Percentiles rank a stretch among this genome's conserved stretches.
These are phyloP conservation scores for Decapterus maruadsi DNA, from an alignment of 2,797 vertebrate species.

Conservation along the genomic window DNA sequence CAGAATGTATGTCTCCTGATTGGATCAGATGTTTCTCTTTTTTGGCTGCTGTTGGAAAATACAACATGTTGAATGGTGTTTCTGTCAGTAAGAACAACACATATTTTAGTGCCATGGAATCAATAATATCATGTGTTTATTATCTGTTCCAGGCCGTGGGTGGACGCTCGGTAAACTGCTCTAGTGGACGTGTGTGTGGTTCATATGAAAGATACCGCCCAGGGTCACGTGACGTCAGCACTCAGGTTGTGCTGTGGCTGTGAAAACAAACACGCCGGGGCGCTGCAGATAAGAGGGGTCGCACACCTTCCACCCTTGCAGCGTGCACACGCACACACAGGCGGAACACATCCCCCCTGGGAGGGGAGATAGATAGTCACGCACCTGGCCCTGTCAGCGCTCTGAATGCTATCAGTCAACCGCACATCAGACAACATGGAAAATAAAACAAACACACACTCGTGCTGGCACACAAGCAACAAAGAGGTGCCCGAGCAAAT, in stretches of 20 bases:
- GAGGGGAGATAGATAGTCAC: constrained; percentile 70
- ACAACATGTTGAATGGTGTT: constrained; percentile 27
- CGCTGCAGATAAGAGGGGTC: constrained; percentile 78
- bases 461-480: constrained; percentile 29
- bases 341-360: constrained; percentile 35
- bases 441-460: constrained; percentile 73
- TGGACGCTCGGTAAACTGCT: constrained; percentile 30
- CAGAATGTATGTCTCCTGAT: neutral
- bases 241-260: constrained; percentile 53
- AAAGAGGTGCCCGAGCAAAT: constrained; percentile 22
- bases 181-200: constrained; percentile 27
- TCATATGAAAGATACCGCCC: constrained; percentile 59
- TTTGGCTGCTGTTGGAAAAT: constrained; percentile 19
- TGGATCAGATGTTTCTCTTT: neutral
- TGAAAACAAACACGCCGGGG: constrained; percentile 79
- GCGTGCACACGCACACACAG: constrained; percentile 5
- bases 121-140: constrained; percentile 57
- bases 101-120: constrained; percentile 45
- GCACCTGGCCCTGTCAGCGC: constrained; percentile 75
- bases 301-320: constrained; percentile 51
- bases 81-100: constrained; percentile 33
- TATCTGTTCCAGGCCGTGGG: constrained; percentile 64
- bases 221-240: constrained; percentile 70
- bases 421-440: constrained; percentile 70
- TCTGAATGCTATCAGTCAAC: constrained; percentile 76